Conservation (phyloP, 2,888 invertebrate genomes). For the Zaprionus lineosus region DNA sequence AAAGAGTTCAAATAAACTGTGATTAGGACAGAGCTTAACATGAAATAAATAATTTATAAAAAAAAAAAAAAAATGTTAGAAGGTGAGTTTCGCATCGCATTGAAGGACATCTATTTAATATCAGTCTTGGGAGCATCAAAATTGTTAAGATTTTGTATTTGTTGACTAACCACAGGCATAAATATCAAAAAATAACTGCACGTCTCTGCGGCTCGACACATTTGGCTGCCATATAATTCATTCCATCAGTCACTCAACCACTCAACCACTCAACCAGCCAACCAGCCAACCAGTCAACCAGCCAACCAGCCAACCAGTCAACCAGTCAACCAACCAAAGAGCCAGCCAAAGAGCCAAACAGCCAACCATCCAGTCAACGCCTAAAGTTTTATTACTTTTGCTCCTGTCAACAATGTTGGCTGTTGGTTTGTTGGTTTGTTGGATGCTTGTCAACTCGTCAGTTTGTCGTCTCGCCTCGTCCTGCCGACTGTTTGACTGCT, state of each 20-base stretch:
- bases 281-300: conserved; percentile 20
- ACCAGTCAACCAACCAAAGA: conserved; percentile 35
- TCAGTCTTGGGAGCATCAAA: conserved; percentile 19
- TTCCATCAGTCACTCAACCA: conserved; percentile 45
- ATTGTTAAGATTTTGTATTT: conserved; percentile 60
- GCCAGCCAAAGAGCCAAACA: conserved; percentile 36
- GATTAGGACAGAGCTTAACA: no score
- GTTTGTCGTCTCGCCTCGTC: no score
- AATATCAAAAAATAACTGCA: conserved; percentile 43
- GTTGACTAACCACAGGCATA: conserved; percentile 49
- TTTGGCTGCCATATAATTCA: conserved; percentile 63
- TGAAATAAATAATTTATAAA: conserved; percentile 1
- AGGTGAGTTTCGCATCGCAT: no score
- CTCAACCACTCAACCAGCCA: conserved; percentile 39
- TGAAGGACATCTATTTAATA: conserved; percentile 9
- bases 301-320: conserved; percentile 22
- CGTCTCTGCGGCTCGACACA: conserved; percentile 43
- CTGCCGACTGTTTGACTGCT: conserved; percentile 19
- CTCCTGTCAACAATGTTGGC: conserved; percentile 68
- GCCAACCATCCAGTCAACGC: conserved; percentile 54
- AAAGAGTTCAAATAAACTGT: not conserved
- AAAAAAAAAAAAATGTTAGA: no score
- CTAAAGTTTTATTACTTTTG: conserved; percentile 75
- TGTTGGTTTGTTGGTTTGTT: conserved; percentile 44
- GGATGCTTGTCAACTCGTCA: conserved; percentile 24